A percentile compares a stretch with the other conserved stretches of the same genome.
These are phyloP conservation scores for Zaprionus nigranus DNA, from an alignment of 1,140 invertebrate species.

Conservation along the genomic window DNA sequence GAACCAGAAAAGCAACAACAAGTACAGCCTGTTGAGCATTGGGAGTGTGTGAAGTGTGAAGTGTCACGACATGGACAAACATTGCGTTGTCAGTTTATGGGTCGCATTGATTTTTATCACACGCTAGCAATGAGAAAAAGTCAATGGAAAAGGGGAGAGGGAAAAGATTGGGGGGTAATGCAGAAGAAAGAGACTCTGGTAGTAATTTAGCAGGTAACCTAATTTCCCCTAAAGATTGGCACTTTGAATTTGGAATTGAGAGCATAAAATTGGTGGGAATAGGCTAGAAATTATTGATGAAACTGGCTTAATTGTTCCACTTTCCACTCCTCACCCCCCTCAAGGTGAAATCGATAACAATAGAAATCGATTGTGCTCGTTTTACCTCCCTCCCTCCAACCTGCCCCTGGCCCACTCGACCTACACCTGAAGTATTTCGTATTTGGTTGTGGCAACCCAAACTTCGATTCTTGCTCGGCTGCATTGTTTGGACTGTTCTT, in stretches of 20 bases:
- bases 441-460: constrained; percentile 13
- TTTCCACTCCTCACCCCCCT: not conserved
- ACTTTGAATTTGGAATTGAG: not conserved
- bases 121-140: not conserved
- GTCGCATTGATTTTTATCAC: constrained; percentile 63
- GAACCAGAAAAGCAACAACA: not conserved
- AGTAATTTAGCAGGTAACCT: not conserved
- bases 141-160: too few relatives aligned
- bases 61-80: not conserved
- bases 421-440: constrained; percentile 9
- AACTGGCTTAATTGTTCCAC: not conserved
- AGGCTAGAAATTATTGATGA: not conserved
- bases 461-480: constrained; percentile 23
- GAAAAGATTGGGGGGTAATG: not conserved
- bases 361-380: not conserved
- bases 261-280: not conserved
- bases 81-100: constrained; percentile 39
- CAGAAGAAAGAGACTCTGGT: not conserved
- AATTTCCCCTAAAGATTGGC: not conserved
- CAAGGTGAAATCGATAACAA: not conserved
- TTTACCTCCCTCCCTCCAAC: not conserved
- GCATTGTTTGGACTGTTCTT: constrained; percentile 14
- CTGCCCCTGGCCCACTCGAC: not conserved
- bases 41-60: not conserved
- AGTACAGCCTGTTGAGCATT: constrained; percentile 41